Conservation (phyloP, 64 coral and sea anemone genomes). For the Stylophora pistillata region DNA sequence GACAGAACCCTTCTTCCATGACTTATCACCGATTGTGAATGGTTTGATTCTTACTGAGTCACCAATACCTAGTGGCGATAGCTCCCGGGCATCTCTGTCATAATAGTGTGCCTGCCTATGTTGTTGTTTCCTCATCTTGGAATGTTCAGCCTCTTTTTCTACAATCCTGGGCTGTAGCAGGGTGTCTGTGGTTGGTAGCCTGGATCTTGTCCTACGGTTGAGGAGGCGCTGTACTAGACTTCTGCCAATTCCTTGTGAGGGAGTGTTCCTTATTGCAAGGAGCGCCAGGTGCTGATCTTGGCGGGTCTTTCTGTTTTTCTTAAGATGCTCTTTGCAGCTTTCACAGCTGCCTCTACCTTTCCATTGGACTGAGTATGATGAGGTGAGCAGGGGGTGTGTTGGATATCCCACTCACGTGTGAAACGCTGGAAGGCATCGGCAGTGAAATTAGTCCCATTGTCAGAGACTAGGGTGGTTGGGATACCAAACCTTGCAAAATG, state of each 20-base stretch:
- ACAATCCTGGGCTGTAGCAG: conserved; percentile 7
- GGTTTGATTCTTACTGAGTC: conserved; percentile 44
- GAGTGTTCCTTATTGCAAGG: not conserved
- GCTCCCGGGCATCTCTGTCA: conserved; percentile 47
- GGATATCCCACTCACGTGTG: too few relatives aligned
- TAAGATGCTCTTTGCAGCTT: too few relatives aligned
- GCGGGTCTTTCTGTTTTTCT: too few relatives aligned
- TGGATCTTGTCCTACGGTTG: conserved; percentile 25
- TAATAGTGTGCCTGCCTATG: conserved; percentile 23
- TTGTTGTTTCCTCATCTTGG: conserved; percentile 26
- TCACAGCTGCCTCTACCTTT: too few relatives aligned
- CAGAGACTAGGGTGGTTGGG: too few relatives aligned
- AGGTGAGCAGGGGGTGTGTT: too few relatives aligned
- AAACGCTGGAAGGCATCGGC: too few relatives aligned
- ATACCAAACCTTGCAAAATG: too few relatives aligned
- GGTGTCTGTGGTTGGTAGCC: conserved; percentile 9
- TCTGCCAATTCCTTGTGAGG: conserved; percentile 42
- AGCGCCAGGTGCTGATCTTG: not conserved
- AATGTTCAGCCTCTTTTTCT: conserved; percentile 7
- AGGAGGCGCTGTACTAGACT: conserved; percentile 23
- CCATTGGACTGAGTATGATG: too few relatives aligned
- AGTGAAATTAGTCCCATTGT: too few relatives aligned
- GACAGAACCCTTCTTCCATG: conserved; percentile 27
- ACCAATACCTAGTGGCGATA: conserved; percentile 7
- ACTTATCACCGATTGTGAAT: not conserved